Evolutionary conservation across 2,113 vertebrate genomes (phyloP).

Genomic region (Anthoscopus minutus): DNA sequence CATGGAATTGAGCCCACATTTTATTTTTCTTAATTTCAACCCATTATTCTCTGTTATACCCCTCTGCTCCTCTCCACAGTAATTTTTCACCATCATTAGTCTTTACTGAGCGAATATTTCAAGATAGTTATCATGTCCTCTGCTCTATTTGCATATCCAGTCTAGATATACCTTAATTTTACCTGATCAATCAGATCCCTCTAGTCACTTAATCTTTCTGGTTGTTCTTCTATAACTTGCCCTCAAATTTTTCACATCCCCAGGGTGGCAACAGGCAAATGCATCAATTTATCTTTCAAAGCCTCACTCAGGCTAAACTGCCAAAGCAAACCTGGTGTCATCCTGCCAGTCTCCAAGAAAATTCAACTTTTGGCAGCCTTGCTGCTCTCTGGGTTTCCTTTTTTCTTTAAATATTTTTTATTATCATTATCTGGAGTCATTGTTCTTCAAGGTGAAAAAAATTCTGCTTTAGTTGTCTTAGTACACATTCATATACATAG

Average conservation of each 20-base stretch:
- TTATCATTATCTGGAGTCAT: background rate
- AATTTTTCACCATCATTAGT: background rate
- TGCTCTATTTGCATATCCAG: background rate
- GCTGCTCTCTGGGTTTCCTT: background rate
- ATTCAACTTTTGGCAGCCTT: accelerated
- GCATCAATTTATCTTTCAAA: background rate
- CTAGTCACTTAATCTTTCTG: background rate
- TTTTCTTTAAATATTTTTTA: no score
- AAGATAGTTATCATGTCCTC: background rate
- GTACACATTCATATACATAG: background rate
- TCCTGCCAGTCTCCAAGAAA: background rate
- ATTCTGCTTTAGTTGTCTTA: background rate
- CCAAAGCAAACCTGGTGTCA: background rate
- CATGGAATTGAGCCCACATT: background rate
- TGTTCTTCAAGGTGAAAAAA: background rate
- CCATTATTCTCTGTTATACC: slow-evolving; percentile 15
- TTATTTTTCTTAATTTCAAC: slow-evolving; percentile 40
- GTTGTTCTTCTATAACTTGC: background rate
- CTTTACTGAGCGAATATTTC: background rate
- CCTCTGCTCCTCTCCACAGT: background rate
- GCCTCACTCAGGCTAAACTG: background rate
- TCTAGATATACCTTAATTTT: background rate
- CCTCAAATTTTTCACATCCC: background rate
- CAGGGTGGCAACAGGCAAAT: background rate
- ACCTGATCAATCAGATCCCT: background rate